Percentiles rank a stretch among this genome's conserved stretches.
Conservation (phyloP, 2,888 invertebrate genomes). For the Xylocampa areola region DNA sequence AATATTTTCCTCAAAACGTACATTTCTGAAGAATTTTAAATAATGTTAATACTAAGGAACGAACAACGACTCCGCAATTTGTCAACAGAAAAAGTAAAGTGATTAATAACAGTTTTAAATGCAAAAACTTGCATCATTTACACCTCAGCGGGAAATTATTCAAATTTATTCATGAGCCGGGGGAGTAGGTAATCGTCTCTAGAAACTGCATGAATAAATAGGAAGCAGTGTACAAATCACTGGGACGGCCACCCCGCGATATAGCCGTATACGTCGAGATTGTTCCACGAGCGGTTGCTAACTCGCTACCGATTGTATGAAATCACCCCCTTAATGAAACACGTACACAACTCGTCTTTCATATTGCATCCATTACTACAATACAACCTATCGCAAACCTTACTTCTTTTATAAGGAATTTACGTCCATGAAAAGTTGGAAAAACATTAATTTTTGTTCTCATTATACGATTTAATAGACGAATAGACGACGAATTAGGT, state of each 20-base stretch:
- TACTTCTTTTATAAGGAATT: constrained; percentile 37
- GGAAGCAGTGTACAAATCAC: constrained; percentile 85
- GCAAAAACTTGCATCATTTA: constrained; percentile 88
- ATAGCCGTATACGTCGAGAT: constrained; percentile 59
- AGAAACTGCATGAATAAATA: constrained; percentile 86
- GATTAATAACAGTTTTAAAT: constrained; percentile 85
- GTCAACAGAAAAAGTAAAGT: constrained; percentile 75
- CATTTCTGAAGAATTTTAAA: constrained; percentile 39
- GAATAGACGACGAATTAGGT: constrained; percentile 13
- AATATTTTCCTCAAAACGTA: constrained; percentile 49
- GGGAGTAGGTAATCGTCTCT: constrained; percentile 85
- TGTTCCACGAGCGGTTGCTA: constrained; percentile 57
- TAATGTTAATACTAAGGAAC: constrained; percentile 45
- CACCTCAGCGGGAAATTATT: constrained; percentile 85
- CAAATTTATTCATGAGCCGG: constrained; percentile 86
- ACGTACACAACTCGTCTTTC: constrained; percentile 45
- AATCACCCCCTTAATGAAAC: constrained; percentile 47
- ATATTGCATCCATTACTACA: constrained; percentile 46
- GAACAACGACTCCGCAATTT: constrained; percentile 67
- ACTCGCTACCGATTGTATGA: constrained; percentile 50
- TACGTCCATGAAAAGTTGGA: constrained; percentile 18
- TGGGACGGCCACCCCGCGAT: constrained; percentile 66
- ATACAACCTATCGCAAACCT: constrained; percentile 19
- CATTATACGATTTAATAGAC: constrained; percentile 11
- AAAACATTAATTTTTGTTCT: constrained; percentile 20